These are phyloP conservation scores for Mormyrus iriodes DNA, from an alignment of 2,113 vertebrate genomes.

Conservation along the genomic window DNA sequence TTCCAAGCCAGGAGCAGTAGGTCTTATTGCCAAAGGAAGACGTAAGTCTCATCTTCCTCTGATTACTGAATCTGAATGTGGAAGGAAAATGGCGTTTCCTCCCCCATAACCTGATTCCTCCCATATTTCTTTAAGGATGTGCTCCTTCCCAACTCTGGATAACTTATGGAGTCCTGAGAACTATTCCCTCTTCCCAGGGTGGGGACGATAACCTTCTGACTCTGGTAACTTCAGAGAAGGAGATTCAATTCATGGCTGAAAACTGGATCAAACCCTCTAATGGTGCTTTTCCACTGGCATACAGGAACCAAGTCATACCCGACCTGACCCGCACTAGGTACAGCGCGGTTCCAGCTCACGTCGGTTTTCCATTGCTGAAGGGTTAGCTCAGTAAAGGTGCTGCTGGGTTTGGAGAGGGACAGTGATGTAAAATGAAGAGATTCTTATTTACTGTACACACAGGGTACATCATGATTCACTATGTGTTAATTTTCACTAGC, in stretches of 20 bases:
- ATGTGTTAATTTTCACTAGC: background rate
- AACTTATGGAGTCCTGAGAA: background rate
- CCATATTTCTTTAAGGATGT: background rate
- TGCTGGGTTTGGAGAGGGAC: background rate
- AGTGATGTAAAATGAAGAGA: background rate
- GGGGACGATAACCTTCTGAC: background rate
- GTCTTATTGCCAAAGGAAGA: background rate
- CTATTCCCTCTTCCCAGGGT: background rate
- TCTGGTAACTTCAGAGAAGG: background rate
- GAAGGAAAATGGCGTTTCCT: background rate
- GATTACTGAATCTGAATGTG: background rate
- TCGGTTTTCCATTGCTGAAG: background rate
- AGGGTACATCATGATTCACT: background rate
- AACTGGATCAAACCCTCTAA: background rate
- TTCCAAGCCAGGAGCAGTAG: background rate
- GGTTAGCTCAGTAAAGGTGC: background rate
- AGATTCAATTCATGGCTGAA: background rate
- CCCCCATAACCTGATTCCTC: background rate
- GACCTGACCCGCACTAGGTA: background rate
- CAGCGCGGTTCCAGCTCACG: background rate
- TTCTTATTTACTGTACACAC: background rate
- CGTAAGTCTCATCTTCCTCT: background rate
- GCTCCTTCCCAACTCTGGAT: background rate
- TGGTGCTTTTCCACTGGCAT: background rate
- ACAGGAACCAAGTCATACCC: background rate